Base-by-base conservation (phyloP, 1,140 invertebrate genomes). In the Nasonia vitripennis region DNA sequence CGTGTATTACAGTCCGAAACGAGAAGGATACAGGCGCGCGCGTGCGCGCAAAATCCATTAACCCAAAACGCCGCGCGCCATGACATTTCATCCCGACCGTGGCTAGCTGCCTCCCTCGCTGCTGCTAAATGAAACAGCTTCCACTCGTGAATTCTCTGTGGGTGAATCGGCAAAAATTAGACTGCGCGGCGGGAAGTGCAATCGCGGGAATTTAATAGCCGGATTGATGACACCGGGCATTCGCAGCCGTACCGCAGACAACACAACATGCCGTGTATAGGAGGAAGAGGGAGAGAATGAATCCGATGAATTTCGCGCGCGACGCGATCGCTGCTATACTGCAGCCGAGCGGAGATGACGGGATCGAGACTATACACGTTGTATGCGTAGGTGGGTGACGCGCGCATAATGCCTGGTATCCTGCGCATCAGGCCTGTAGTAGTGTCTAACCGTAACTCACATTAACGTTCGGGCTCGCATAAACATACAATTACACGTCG, bases 151-250 rank as follows among this genome's bases (percentile, higher is more conserved):
- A 82, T 62, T 75, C 67, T 62, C 81, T 48, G 20, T 62, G 31
- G 27, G 70, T 73, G 70, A 73, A 31, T 73, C 70, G 74, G 55
- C 73, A 68, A 82, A 75, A 79, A 79, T 68, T 78, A 78, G 75
- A 51, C 45, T 41, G 41, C 45, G 70, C 48, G 27, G n/a, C 73
- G 73, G 74, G 48, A 55, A 74, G 51, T 82, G 71, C 81, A 74
- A 83, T 83, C 51, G 55, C 51, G 51, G 71, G 73, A 77, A 83
- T 83, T 78, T 78, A 75, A 73, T 55, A 62, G 75, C 67, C 74
- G 75, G 75, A 78, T 71, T 78, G 75, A 78, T 78, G 83, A 78
- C 74, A 27, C 17, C 74, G 74, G 11, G 74, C 74, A 45, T 37
- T 37, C 80, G 68, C 41, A 37, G 37, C 45, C 41, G 6, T 37